These are phyloP conservation scores for Keiferia lycopersicella DNA, from an alignment of 2,888 invertebrate species.

Conservation along the genomic window DNA sequence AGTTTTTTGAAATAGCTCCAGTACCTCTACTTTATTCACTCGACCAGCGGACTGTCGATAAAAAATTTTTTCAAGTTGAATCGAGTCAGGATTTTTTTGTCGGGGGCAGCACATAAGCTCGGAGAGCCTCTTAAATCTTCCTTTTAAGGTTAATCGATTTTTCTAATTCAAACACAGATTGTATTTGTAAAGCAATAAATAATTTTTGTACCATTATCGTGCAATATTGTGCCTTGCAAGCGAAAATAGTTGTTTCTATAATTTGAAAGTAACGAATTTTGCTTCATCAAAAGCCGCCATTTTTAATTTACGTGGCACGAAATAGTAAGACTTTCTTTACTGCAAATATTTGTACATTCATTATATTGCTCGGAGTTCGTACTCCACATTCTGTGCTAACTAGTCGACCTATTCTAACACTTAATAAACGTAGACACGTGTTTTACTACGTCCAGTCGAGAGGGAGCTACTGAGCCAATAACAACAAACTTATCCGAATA, in stretches of 20 bases:
- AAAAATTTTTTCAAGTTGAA: no score
- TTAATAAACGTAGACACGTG: conserved; percentile 11
- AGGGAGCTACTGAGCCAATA: conserved; percentile 22
- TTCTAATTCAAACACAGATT: conserved; percentile 6
- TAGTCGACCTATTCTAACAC: conserved; percentile 18
- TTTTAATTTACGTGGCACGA: neutral
- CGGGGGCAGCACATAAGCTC: no score
- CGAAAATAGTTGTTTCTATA: neutral
- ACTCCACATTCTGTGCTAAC: conserved; percentile 19
- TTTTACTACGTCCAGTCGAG: conserved; percentile 13
- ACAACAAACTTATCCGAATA: conserved; percentile 32
- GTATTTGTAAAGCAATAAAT: neutral
- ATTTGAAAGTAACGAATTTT: neutral
- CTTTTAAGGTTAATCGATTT: conserved; percentile 8
- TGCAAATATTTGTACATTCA: conserved; percentile 8
- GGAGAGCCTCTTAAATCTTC: no score
- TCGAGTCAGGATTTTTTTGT: no score
- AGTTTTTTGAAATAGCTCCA: no score
- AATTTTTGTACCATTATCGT: neutral
- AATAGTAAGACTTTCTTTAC: conserved; percentile 3
- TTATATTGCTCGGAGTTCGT: neutral
- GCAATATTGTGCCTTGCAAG: neutral
- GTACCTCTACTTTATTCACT: no score
- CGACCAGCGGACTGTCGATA: no score
- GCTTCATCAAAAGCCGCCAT: neutral